These are phyloP conservation scores for Ameiurus melas DNA, from an alignment of 2,113 vertebrate genomes.

Conservation along the genomic window DNA sequence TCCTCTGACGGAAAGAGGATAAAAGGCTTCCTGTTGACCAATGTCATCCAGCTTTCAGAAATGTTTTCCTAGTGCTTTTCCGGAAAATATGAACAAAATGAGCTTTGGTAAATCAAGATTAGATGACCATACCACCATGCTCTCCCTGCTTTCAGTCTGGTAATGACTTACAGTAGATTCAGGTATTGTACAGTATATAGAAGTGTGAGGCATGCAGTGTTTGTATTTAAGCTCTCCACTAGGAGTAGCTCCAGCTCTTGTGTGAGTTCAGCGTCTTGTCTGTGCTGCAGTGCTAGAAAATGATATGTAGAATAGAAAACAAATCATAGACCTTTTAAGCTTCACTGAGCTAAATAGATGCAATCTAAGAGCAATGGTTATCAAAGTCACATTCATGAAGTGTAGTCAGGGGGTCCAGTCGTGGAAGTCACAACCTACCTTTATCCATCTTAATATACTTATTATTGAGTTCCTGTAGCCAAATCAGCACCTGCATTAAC, in stretches of 20 bases:
- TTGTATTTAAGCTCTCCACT: conserved; percentile 51
- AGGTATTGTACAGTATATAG: conserved; percentile 12
- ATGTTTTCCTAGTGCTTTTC: conserved; percentile 18
- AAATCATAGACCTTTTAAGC: conserved; percentile 22
- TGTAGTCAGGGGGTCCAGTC: background rate
- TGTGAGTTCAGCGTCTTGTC: conserved; percentile 36
- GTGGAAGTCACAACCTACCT: background rate
- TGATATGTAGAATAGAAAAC: conserved; percentile 25
- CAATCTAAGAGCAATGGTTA: background rate
- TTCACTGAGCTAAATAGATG: conserved; percentile 2
- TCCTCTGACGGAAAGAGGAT: conserved; percentile 40
- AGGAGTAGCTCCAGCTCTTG: conserved; percentile 55
- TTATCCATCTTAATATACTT: background rate
- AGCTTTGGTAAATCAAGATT: background rate
- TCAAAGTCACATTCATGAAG: background rate
- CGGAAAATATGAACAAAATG: conserved; percentile 23
- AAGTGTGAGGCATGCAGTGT: conserved; percentile 11
- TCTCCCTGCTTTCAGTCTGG: background rate
- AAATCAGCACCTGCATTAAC: background rate
- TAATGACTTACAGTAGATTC: conserved; percentile 13
- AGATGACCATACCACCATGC: background rate
- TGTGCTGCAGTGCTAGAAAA: conserved; percentile 6
- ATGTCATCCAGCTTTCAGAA: conserved; percentile 30
- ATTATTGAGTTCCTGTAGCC: background rate
- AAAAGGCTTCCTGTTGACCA: conserved; percentile 48